These are phyloP conservation scores for zebrafish (Danio rerio) DNA, from an alignment of 2,113 vertebrate genomes.

Conservation along the genomic window GRCz12tu NC_133184.1:42305501-42306000, in stretches of 20 bases:
- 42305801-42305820: conserved; percentile 42
- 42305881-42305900: neutral
- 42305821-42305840: conserved; percentile 38
- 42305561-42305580: neutral
- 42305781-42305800: conserved; percentile 44
- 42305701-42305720: conserved; percentile 39
- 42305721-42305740: conserved; percentile 49
- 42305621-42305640: conserved; percentile 46
- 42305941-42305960: rapidly evolving
- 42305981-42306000: no score
- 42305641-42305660: conserved; percentile 38
- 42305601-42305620: conserved; percentile 37
- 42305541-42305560: neutral
- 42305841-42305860: neutral
- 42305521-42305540: neutral
- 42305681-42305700: conserved; percentile 51
- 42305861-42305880: no score
- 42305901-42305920: neutral
- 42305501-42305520: conserved; percentile 31
- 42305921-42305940: no score
- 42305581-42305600: conserved; percentile 21
- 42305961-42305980: no score
- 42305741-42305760: conserved; percentile 25
- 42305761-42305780: neutral
- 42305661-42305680: conserved; percentile 44